Evolutionary conservation across 2,888 invertebrate species (phyloP), one percentile per base, ranked within the genome.

Genomic region (Sinopyrophorus schimmeli): DNA sequence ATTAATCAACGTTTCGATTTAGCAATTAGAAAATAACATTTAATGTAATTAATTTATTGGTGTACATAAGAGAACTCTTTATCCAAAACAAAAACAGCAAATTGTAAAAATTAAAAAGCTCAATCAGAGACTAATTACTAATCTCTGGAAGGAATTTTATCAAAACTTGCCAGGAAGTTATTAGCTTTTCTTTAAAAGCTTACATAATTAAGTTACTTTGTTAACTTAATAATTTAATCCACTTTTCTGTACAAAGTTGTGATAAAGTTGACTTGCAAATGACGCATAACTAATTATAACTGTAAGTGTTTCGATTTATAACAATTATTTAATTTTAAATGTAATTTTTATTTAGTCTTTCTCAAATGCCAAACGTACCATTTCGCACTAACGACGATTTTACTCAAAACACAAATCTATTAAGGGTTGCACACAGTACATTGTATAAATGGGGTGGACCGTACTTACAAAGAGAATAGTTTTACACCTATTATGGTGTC

Each of bases 221-320:
- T 47, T 41, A 47, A 40, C 34, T 47, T 32, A 47, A 40, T 47
- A 40, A 35, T 41, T 47, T 47, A 47, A 47, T 47, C 47, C 41
- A 35, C 40, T 47, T 47, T 9, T 40, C 27, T 15, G 20, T 26
- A 40, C 23, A 11, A 41, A 28, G 21, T 47, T 47, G 17, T 17
- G 34, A 40, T 47, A 40, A 27, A 32, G 14, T 32, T 26, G 47
- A 39, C 39, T 47, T 47, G 47, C 38, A 47, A 47, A 47, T 39
- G 47, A 30, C 21, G 40, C 27, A 34, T 32, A 35, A 40, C 38
- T 46, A 46, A 46, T 31, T 46, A 38, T 31, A 11, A 18, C 17
- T 37, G 9, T 23, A 38, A 28, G 18, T 17, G 16, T 17, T 18
- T 23, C 35, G 26, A 35, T 34, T 37, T 46, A n/a, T n/a, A n/a